These are phyloP conservation scores for Myotis vivesi DNA, from an alignment of 2,797 vertebrate species.

Conservation along the genomic window DNA sequence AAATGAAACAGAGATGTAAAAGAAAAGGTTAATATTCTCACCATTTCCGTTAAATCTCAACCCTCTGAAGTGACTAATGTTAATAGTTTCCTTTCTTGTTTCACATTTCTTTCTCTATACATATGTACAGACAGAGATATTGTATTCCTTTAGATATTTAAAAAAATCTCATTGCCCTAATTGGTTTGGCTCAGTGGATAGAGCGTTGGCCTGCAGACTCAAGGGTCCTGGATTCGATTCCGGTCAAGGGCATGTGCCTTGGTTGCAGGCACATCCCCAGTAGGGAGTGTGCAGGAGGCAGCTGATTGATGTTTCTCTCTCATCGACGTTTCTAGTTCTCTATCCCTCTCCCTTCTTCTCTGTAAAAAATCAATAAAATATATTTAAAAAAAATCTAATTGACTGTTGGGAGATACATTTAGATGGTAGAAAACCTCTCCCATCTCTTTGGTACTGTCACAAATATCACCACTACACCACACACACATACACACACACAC, in stretches of 20 bases:
- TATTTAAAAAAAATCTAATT: background rate
- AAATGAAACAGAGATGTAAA: background rate
- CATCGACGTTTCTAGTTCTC: no score
- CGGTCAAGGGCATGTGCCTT: no score
- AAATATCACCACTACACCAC: background rate
- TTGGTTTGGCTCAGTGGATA: no score
- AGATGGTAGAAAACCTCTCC: background rate
- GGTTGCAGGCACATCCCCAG: no score
- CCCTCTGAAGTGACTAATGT: background rate
- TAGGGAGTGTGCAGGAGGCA: no score
- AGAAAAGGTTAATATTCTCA: background rate
- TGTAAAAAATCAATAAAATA: no score
- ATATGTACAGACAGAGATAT: background rate
- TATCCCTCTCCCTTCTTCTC: no score
- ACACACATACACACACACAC: background rate
- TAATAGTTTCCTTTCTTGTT: slow-evolving; percentile 7
- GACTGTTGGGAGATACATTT: background rate
- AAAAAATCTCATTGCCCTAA: background rate
- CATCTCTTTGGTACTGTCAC: background rate
- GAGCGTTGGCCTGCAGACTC: no score
- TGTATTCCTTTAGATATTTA: background rate
- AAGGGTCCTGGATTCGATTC: no score
- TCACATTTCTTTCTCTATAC: background rate
- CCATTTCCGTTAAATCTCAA: background rate
- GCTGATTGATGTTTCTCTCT: no score